Evolutionary conservation across 2,797 vertebrate genomes (phyloP), one percentile per base, ranked within the genome.

Genomic region (Enteromius paludinosus): DNA sequence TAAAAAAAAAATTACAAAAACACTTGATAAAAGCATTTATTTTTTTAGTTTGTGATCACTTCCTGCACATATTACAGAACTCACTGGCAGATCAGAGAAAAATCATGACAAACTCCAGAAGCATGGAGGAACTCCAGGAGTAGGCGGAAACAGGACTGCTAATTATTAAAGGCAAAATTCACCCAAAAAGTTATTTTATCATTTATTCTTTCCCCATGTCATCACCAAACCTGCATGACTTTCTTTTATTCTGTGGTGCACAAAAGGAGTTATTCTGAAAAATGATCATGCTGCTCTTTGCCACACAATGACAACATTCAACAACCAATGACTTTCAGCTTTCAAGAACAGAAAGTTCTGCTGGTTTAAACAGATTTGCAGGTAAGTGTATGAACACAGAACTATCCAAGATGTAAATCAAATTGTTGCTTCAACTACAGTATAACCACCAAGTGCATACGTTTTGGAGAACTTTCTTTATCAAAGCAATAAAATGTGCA

Each of bases 91-190:
- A 35, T 62, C 54, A 49, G 14, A 49, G 38, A 72, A 54, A 68
- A 79, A 69, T 25, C 5, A 38, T 14, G 47, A 79, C 47, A 79
- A 79, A 69, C n/a, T 47, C 64, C 47, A 41, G n/a, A 56, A 25
- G 8, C 12, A 49, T 2, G 12, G 14, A 35, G 33, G 5, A 35
- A 35, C 33, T 35, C 33, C 5, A 35, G 5, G 33, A 5, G 35
- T 75, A 15, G 1, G 33, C 8, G 4, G n/a, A 75, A 75, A 59
- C 4, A 25, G 38, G 14, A 69, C 38, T 69, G 25, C 25, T 71
- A 49, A 71, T 30, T 28, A 70, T 70, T 30, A 49, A 30, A 49
- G 25, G 8, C 2, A 30, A 47, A 47, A 49, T 49, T 71, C 41
- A 70, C 25, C 14, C 28, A 17, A 30, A 17, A 17, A 70, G 8